Evolutionary conservation across 2,888 invertebrate species (phyloP), one percentile per base, ranked within the genome.

Genomic region (Melangyna quadrimaculata): DNA sequence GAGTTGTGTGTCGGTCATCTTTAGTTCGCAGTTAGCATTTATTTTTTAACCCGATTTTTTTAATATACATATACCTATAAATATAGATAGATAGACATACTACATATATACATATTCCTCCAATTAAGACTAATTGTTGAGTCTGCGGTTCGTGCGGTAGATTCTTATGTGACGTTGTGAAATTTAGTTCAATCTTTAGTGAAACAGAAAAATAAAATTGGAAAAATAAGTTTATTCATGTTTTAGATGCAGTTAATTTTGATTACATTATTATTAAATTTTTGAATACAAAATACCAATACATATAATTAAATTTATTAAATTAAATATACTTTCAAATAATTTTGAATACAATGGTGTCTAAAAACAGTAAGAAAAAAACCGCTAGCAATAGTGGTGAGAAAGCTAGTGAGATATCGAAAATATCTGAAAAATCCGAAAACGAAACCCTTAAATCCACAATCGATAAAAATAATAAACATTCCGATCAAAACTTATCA

Each of bases 1-100:
- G 90, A 90, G 90, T 88, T 89, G 87, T 89, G 90, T 90, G 90
- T 89, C 90, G 91, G 91, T 91, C 88, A 90, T 86, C 40, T 55
- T 63, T 48, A 72, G 70, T 77, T 72, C 77, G 55, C 45, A 45
- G n/a, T 35, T 65, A 40, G 27, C 53, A 40, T 51, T 51, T 45
- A 8, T 55, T 17, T 43, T 57, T 61, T 19, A 37, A n/a, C 27
- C 17, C n/a, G 32, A 86, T 43, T 43, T 61, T 27, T 27, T 27
- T 6, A n/a, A n/a, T n/a, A n/a, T 27, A 6, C 6, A 27, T 6
- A 2, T 14, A 37, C 4, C 27, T 51, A 29, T 19, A 29, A 9
- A 59, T 24, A 75, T 14, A 72, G 40, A 77, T 43, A 70, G 29
- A 65, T 17, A 57, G 45, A 55, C 17, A 72, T 27, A 45, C 6